Base-by-base conservation (phyloP, 2,888 invertebrate species). In the Campoletis raptor region DNA sequence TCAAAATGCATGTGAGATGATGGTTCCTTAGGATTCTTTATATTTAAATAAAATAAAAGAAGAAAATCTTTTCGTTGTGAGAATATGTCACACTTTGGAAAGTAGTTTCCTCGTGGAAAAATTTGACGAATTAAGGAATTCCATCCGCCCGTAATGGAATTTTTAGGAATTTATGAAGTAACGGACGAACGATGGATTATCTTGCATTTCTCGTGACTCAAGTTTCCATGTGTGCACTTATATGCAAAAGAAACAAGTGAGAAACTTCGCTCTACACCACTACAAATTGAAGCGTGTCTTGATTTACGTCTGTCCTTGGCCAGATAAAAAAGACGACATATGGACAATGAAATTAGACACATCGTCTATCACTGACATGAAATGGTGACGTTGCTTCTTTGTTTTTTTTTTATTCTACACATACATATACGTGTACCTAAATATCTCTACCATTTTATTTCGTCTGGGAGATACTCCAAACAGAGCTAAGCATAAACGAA, bases 231-330 rank as follows among this genome's bases (percentile, higher is more conserved):
- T 36, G 42, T 61, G 37, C 30, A 36, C 67, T 80, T 80, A 72
- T 57, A 67, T 64, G 74, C 40, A 42, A 21, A 48, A 52, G n/a
- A 21, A 67, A 69, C 21, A 54, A 66, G 64, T 70, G 66, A 82
- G 61, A 84, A 64, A 74, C 79, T 83, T 83, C 6, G 21, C 69
- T 76, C 57, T 61, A 37, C 36, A 48, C 30, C 30, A 15, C 69
- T 57, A 30, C 18, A 48, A 57, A 57, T n/a, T 5, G 42, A 21
- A 37, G 8, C 8, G 57, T 57, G 21, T 21, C 82, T 82, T 70
- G 79, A 82, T 87, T 81, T 78, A 74, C 82, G 67, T 80, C 72
- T 84, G 83, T 74, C 86, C 87, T 87, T 87, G 82, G 67, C 80
- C 40, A 67, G 76, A 79, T 85, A 87, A 82, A 79, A 74, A 81